Percentiles rank a stretch among this genome's conserved stretches.
phyloP scores from a whole-genome alignment of 2,797 vertebrate species.

The Notamacropus eugenii region DNA sequence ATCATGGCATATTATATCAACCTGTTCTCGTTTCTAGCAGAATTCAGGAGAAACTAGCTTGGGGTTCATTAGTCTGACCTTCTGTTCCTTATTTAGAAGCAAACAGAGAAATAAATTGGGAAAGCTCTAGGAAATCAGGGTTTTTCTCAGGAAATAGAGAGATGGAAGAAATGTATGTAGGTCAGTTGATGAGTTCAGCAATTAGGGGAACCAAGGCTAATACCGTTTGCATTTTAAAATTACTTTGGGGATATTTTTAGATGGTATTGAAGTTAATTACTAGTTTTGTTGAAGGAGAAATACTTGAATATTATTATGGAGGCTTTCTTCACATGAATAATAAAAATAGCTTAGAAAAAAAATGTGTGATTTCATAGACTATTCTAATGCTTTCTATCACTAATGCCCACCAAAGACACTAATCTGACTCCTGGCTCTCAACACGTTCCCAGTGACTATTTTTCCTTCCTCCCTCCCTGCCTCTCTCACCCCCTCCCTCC shows the following conservation, averaged over 20 bases:
- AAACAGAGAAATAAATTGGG: too few relatives aligned
- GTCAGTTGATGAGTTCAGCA: background rate
- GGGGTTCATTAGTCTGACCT: too few relatives aligned
- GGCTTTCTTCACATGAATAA: background rate
- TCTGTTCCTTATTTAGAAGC: too few relatives aligned
- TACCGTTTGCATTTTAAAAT: slow-evolving; percentile 39
- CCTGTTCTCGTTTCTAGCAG: too few relatives aligned
- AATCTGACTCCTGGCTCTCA: slow-evolving; percentile 10
- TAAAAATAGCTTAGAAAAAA: background rate
- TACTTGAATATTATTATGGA: background rate
- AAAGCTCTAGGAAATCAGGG: too few relatives aligned
- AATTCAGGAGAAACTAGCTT: too few relatives aligned
- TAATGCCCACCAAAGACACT: slow-evolving; percentile 11
- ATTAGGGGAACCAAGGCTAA: background rate
- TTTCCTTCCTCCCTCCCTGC: background rate
- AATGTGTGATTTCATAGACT: slow-evolving; percentile 32
- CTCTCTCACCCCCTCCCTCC: background rate
- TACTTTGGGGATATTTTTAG: background rate
- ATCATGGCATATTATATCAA: too few relatives aligned
- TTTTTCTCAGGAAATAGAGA: too few relatives aligned
- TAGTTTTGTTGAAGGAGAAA: slow-evolving; percentile 17
- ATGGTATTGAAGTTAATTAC: slow-evolving; percentile 13
- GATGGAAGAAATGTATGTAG: background rate
- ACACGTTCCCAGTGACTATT: background rate
- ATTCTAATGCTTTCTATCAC: background rate